Evolutionary conservation across 2,797 vertebrate genomes (phyloP), one percentile per base, ranked within the genome.

Genomic region (Gallinago solitaria): DNA sequence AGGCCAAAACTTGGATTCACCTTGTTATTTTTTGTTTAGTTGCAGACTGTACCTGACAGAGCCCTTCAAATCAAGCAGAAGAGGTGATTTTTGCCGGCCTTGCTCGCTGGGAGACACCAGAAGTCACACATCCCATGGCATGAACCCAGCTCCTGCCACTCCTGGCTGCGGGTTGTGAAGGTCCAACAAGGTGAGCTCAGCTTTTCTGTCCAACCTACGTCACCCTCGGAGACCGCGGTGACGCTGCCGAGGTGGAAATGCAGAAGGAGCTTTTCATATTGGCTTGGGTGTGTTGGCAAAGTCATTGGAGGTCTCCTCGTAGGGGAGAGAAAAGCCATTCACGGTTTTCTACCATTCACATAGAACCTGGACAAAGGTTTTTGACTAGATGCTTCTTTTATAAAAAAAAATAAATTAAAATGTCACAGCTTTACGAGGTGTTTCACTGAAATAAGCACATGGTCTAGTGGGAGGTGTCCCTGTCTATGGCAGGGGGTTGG

Each of bases 151-250:
- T 71, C 16, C 53, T 53, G 51, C 51, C 1, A 1, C 47, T 68
- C 50, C 79, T 61, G 60, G 3, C 48, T 37, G 20, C 14, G 7
- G 50, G n/a, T 56, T 11, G 16, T 39, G 33, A 13, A 57, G 74
- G 28, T 70, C 33, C 27, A 10, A 41, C 18, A 12, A 21, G 54
- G 53, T 14, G 30, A 83, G 28, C 5, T 20, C 43, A 27, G 33
- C 32, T 54, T 45, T 39, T 65, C 33, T 54, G 12, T 10, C 28
- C 32, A 5, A 4, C 0, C 0, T 54, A 8, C 8, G 0, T n/a
- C 1, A 0, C 13, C 4, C 17, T 63, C 12, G 0, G 53, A 37
- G 35, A 3, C 56, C 43, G 6, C 3, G 1, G 11, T 9, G 7
- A 1, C 1, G 18, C 50, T 47, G 11, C 45, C 32, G 2, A 47